Evolutionary conservation across 2,888 invertebrate genomes (phyloP).

Genomic region (Cecidostiba fungosa): DNA sequence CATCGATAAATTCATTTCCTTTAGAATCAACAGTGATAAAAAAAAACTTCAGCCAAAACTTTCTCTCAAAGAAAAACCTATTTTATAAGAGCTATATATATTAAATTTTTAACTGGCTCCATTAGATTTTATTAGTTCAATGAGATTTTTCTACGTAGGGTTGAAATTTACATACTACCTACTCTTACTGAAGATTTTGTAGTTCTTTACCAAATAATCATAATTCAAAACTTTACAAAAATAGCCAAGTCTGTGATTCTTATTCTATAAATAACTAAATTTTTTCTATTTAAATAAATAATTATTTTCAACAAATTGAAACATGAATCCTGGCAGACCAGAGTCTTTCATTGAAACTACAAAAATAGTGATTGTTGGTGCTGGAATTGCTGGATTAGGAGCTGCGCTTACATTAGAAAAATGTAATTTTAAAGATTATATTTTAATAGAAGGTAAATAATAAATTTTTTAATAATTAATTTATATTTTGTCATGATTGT

Average conservation of each 20-base stretch:
- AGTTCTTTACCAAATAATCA: constrained; percentile 4
- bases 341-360: constrained; percentile 28
- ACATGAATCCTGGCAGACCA: constrained; percentile 19
- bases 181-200: constrained; percentile 18
- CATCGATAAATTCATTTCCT: constrained; percentile 8
- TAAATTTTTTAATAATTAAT: constrained; percentile 38
- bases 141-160: not conserved
- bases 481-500: not conserved
- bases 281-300: not conserved
- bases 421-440: constrained; percentile 80
- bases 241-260: constrained; percentile 18
- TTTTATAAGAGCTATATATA: not conserved
- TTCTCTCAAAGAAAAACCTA: not conserved
- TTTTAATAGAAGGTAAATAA: constrained; percentile 82
- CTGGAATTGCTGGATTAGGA: constrained; percentile 84
- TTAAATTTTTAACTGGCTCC: constrained; percentile 13
- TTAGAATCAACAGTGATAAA: constrained; percentile 49
- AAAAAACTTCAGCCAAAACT: constrained; percentile 20
- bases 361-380: constrained; percentile 81
- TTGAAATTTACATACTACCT: not conserved
- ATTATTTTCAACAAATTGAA: constrained; percentile 23
- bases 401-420: constrained; percentile 82
- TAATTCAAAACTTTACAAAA: not conserved
- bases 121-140: constrained; percentile 26
- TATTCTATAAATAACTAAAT: not conserved